phyloP scores from a whole-genome alignment of 2,113 vertebrate species.

The Stegastes partitus region DNA sequence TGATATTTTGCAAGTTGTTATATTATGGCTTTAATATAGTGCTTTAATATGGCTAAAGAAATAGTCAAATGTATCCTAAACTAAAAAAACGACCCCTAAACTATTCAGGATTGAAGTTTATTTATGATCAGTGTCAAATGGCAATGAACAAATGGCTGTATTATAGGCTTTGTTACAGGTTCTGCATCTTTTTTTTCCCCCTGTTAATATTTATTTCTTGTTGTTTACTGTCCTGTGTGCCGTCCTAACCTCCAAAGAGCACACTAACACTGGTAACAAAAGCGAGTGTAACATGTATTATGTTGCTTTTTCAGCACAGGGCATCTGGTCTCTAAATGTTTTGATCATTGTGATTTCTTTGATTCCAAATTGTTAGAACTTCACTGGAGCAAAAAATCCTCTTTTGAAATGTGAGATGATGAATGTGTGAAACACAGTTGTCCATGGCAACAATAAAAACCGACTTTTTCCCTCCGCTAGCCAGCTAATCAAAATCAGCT shows the following conservation, averaged over 20 bases:
- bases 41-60: no score
- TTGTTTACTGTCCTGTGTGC: neutral
- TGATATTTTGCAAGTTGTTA: no score
- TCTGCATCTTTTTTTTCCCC: neutral
- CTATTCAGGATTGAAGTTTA: no score
- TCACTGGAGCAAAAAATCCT: neutral
- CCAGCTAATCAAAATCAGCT: slow-evolving; percentile 52
- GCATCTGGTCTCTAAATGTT: slow-evolving; percentile 8
- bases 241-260: neutral
- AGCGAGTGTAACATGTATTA: neutral
- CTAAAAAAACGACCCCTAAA: neutral
- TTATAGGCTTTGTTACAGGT: no score
- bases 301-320: neutral
- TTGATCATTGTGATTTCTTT: slow-evolving; percentile 25
- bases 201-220: neutral
- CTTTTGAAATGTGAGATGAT: slow-evolving; percentile 32
- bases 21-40: no score
- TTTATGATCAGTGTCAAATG: no score
- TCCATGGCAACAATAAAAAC: slow-evolving; percentile 58
- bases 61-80: neutral
- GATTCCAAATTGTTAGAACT: slow-evolving; percentile 10
- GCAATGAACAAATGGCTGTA: no score
- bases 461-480: slow-evolving; percentile 14
- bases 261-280: neutral
- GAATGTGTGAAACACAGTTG: slow-evolving; percentile 35